phyloP scores from a whole-genome alignment of 2,888 invertebrate species.

The Baronia brevicornis region DNA sequence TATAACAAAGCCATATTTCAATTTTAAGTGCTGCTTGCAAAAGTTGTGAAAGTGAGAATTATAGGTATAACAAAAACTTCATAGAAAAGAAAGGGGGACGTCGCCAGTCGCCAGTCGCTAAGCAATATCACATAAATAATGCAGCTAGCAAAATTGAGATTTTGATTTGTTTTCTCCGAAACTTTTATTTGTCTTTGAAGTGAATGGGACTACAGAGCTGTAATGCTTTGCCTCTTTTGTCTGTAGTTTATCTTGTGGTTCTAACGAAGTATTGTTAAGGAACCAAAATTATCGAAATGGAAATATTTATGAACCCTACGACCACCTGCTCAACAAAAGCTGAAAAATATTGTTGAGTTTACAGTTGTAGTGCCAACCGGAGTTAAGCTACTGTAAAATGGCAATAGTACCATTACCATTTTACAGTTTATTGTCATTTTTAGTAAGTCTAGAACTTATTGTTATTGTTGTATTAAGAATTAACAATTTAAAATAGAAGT shows the following conservation, averaged over 20 bases:
- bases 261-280: conserved; percentile 24
- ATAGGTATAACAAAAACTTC: not conserved
- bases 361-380: no score
- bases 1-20: conserved; percentile 11
- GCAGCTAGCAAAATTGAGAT: conserved; percentile 68
- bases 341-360: no score
- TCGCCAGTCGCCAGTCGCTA: conserved; percentile 54
- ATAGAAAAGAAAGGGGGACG: conserved; percentile 26
- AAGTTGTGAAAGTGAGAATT: not conserved
- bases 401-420: no score
- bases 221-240: conserved; percentile 41
- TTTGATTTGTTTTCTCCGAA: conserved; percentile 73
- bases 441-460: no score
- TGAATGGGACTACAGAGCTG: conserved; percentile 38
- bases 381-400: no score
- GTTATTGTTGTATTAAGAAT: no score
- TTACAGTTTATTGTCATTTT: no score
- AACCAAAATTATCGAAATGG: conserved; percentile 35
- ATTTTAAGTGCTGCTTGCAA: conserved; percentile 34
- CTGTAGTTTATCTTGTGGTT: conserved; percentile 22
- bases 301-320: conserved; percentile 34
- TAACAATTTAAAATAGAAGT: no score
- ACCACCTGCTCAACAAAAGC: no score
- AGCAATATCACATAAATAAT: conserved; percentile 73
- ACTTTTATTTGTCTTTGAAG: conserved; percentile 65